Base-by-base conservation (phyloP, 92 coral and sea anemone species). In the Plumapathes pennacea region DNA sequence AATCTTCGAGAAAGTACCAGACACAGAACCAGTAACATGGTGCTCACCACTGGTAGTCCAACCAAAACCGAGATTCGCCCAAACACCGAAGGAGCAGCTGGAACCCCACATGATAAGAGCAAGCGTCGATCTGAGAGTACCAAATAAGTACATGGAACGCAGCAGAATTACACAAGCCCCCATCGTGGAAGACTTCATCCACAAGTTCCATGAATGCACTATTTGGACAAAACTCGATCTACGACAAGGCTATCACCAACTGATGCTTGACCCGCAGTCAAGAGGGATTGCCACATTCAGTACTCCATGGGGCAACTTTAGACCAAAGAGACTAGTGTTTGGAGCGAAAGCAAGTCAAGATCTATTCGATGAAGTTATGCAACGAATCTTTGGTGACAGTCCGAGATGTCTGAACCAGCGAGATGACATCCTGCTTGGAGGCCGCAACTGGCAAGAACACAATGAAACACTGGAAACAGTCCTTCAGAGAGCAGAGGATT, bases 271-370 rank as follows among this genome's bases (percentile, higher is more conserved):
- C 58, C 89, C 83, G 25, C 74, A 82, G 20, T 82, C 83, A 31
- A 60, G 74, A 47, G 47, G 42, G 11, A 62, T 67, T 48, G 74
- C 83, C 43, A 74, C 69, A 8, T 82, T 82, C 41, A 67, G 79
- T 37, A 82, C 83, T 25, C 83, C 79, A 32, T 61, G 83, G 83
- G 79, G 89, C 11, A 82, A 69, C 65, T 37, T 75, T 63, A 62
- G 71, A 69, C 83, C 76, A 33, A 76, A 77, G 43, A 66, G 81
- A 4, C 58, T 77, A 42, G 61, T 77, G 25, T 85, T 85, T 34
- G 83, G 83, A 10, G 83, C 83, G 3, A 85, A 68, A 21, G 62
- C 91, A 37, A 77, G 75, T 10, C 89, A 84, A 64, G 90, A 84
- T 40, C 69, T 84, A 17, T 72, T 84, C 37, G 85, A 84, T 55